Conservation (phyloP, 2,797 vertebrate species). For the Falco concolor region DNA sequence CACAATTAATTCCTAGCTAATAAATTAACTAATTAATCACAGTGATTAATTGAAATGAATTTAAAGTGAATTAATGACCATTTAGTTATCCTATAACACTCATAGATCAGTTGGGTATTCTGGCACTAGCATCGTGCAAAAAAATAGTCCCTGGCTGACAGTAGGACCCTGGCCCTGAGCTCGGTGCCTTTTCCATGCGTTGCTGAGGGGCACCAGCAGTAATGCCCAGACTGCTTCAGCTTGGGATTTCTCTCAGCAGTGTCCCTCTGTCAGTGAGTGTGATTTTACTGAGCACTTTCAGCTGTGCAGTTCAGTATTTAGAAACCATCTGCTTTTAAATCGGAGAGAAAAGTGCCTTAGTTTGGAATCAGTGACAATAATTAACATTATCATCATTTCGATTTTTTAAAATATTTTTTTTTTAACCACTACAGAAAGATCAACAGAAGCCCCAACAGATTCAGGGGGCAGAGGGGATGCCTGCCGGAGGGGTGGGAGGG, state of each 20-base stretch:
- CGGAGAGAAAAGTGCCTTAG: not conserved
- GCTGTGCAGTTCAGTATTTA: not conserved
- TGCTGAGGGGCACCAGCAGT: not conserved
- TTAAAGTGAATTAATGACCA: not conserved
- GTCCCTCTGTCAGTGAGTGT: not conserved
- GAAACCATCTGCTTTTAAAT: not conserved
- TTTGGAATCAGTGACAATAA: not conserved
- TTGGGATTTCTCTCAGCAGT: not conserved
- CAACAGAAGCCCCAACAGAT: not conserved
- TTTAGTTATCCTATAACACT: not conserved
- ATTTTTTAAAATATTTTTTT: not conserved
- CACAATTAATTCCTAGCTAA: not conserved
- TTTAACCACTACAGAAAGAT: not conserved
- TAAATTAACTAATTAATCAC: constrained; percentile 6
- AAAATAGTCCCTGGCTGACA: not conserved
- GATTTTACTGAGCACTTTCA: not conserved
- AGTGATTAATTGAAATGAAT: not conserved
- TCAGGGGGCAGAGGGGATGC: not conserved
- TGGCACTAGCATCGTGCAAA: not conserved
- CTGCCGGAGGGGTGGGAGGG: not conserved
- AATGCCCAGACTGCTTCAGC: not conserved
- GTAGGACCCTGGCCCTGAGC: not conserved
- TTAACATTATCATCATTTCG: accelerated
- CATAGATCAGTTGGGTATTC: not conserved
- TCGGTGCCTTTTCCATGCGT: not conserved